phyloP scores from a whole-genome alignment of 2,888 invertebrate species.

The Pollenia labialis region DNA sequence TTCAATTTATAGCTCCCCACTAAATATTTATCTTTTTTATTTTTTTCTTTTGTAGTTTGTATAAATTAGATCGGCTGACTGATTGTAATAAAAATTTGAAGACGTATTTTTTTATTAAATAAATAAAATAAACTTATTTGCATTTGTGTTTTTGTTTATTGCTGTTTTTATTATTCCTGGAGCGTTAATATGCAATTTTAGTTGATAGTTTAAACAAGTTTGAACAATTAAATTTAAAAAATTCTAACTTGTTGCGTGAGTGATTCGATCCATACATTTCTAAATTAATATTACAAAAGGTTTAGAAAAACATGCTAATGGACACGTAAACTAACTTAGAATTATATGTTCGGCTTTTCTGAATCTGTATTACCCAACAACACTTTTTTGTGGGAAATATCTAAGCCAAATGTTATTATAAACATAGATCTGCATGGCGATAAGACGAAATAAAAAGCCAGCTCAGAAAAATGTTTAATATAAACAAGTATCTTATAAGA shows the following conservation, averaged over 20 bases:
- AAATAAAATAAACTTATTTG: not conserved
- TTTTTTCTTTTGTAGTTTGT: conserved; percentile 15
- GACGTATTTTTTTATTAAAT: conserved; percentile 29
- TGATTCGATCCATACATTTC: not conserved
- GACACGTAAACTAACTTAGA: not conserved
- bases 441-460: too few species aligned
- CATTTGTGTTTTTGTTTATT: not conserved
- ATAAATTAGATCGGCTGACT: conserved; percentile 25
- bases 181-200: conserved; percentile 21
- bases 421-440: too few species aligned
- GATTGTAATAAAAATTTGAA: conserved; percentile 11
- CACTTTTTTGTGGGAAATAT: too few species aligned
- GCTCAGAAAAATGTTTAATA: too few species aligned
- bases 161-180: not conserved
- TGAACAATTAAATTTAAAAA: too few species aligned
- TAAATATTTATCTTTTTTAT: conserved; percentile 45
- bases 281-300: not conserved
- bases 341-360: too few species aligned
- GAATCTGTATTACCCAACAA: too few species aligned
- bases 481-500: too few species aligned
- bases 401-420: too few species aligned
- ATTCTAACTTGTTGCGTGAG: too few species aligned
- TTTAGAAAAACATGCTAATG: not conserved
- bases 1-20: conserved; percentile 43
- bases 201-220: conserved; percentile 3